Conservation (phyloP, 2,797 vertebrate species). For the Rhyacichthys aspro region DNA sequence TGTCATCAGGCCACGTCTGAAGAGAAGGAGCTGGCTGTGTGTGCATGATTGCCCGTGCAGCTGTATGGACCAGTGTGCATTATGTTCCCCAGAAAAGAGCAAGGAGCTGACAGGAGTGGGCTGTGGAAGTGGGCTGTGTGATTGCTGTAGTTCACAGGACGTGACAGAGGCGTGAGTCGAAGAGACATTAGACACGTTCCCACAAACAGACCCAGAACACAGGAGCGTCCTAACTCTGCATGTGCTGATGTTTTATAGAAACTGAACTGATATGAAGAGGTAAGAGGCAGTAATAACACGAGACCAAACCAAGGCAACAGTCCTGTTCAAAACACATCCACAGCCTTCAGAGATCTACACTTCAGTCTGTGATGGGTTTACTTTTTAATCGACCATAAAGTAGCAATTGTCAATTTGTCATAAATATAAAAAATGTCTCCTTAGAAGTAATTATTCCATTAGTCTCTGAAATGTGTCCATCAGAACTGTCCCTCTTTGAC, state of each 20-base stretch:
- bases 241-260: neutral
- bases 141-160: slow-evolving; percentile 31
- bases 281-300: slow-evolving; percentile 5
- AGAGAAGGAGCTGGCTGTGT: slow-evolving; percentile 26
- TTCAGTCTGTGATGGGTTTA: neutral
- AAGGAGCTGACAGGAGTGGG: slow-evolving; percentile 8
- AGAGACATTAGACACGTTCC: neutral
- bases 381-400: neutral
- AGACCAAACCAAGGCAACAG: neutral
- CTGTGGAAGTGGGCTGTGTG: slow-evolving; percentile 20
- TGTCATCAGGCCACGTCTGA: slow-evolving; percentile 29
- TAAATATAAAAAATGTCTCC: too few species aligned
- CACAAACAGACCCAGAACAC: neutral
- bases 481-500: too few species aligned
- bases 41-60: slow-evolving; percentile 35
- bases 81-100: slow-evolving; percentile 18
- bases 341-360: neutral
- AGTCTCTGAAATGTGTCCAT: too few species aligned
- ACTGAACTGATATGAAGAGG: neutral
- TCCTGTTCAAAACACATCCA: neutral
- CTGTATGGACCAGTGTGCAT: slow-evolving; percentile 34
- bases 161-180: slow-evolving; percentile 43
- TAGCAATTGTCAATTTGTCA: too few species aligned
- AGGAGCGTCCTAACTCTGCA: too few species aligned
- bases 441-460: too few species aligned